A percentile compares a stretch with the other conserved stretches of the same genome.
These are phyloP conservation scores for Thamnophis sirtalis DNA, from an alignment of 2,113 vertebrate species.

Conservation along the genomic window DNA sequence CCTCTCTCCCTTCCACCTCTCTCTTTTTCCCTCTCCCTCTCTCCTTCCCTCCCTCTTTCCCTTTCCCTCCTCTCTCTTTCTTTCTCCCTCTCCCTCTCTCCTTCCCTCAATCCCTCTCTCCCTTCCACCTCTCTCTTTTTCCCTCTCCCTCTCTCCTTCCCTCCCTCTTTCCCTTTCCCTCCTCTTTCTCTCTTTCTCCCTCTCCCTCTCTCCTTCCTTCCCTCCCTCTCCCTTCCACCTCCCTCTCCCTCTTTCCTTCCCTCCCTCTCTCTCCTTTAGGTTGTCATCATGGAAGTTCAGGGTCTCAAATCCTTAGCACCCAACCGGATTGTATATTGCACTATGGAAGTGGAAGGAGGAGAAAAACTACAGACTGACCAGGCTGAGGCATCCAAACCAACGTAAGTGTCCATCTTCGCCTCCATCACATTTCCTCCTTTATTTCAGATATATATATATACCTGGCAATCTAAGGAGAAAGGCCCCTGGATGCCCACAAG, in stretches of 20 bases:
- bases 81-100: not conserved
- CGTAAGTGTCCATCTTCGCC: slow-evolving; percentile 72
- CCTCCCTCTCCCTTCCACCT: no score
- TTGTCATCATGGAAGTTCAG: slow-evolving; percentile 97
- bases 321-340: slow-evolving; percentile 98
- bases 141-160: not conserved
- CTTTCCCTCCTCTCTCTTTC: not conserved
- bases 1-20: not conserved
- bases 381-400: slow-evolving; percentile 96
- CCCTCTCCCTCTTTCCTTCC: not conserved
- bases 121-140: not conserved
- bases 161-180: not conserved
- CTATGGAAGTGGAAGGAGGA: slow-evolving; percentile 98
- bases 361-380: slow-evolving; percentile 98
- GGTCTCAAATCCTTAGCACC: slow-evolving; percentile 93
- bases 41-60: no score
- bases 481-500: not conserved
- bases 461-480: not conserved
- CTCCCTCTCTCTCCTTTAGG: slow-evolving; percentile 61
- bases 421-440: not conserved
- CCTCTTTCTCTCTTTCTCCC: not conserved
- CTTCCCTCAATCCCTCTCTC: not conserved
- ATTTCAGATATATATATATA: not conserved
- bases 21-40: not conserved
- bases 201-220: no score